These are phyloP conservation scores for Amazona vittata DNA, from an alignment of 2,113 vertebrate species.

Conservation along the genomic window DNA sequence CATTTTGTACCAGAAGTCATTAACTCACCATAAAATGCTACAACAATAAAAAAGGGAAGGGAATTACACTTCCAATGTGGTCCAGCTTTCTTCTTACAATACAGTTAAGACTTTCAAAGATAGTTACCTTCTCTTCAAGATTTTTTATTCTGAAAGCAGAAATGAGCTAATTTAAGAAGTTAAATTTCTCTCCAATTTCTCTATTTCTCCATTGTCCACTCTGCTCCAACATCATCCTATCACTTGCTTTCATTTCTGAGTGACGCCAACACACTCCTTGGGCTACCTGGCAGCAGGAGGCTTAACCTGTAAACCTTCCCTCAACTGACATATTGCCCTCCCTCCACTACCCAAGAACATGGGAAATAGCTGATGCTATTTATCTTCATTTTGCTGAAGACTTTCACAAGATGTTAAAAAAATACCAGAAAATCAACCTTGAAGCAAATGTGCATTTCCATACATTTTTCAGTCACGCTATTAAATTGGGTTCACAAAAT, in stretches of 20 bases:
- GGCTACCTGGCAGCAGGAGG: constrained; percentile 50
- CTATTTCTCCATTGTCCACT: not conserved
- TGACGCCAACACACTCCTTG: constrained; percentile 26
- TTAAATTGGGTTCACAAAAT: not conserved
- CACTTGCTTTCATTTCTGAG: constrained; percentile 35
- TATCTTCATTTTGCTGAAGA: constrained; percentile 24
- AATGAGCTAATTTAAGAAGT: not conserved
- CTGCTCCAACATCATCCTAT: not conserved
- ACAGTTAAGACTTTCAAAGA: not conserved
- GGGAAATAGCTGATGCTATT: constrained; percentile 41
- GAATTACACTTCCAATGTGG: not conserved
- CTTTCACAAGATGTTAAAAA: constrained; percentile 14
- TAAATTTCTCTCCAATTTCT: not conserved
- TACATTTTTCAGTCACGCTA: not conserved
- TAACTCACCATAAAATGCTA: not conserved
- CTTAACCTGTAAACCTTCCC: constrained; percentile 29
- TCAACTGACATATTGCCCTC: constrained; percentile 4
- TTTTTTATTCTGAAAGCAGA: not conserved
- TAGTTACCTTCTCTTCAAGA: not conserved
- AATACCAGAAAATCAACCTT: not conserved
- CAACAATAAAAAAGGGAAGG: not conserved
- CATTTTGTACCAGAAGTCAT: not conserved
- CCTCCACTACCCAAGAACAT: not conserved
- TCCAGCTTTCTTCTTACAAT: not conserved
- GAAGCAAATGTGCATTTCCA: not conserved